Conservation (phyloP, 2,888 invertebrate genomes). For the Hirudinaria manillensis region DNA sequence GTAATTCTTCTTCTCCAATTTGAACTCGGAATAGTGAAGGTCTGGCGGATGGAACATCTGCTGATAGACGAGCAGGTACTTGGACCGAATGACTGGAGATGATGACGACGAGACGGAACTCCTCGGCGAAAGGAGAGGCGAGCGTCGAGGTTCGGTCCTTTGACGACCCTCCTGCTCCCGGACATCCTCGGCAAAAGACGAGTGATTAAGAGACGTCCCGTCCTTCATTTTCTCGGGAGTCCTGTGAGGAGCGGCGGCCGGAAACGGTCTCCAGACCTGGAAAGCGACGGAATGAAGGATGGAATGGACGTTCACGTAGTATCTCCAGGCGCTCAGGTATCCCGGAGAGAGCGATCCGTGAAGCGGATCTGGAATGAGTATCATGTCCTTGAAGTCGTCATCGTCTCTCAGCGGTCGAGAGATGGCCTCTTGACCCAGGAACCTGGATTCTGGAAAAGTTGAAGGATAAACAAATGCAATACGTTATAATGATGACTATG, state of each 20-base stretch:
- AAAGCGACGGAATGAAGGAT: slow-evolving; percentile 36
- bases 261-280: slow-evolving; percentile 35
- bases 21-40: slow-evolving; percentile 37
- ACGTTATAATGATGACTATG: slow-evolving; percentile 3
- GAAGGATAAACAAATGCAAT: not conserved
- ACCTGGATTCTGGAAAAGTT: slow-evolving; percentile 35
- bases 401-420: slow-evolving; percentile 36
- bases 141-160: not conserved
- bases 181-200: no score
- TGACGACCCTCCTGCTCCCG: no score
- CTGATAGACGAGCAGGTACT: slow-evolving; percentile 39
- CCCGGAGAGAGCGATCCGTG: slow-evolving; percentile 35
- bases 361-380: slow-evolving; percentile 38
- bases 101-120: not conserved
- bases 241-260: slow-evolving; percentile 6
- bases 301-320: slow-evolving; percentile 39
- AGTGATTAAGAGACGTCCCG: no score
- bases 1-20: slow-evolving; percentile 25
- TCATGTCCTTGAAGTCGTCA: slow-evolving; percentile 30
- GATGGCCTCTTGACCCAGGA: slow-evolving; percentile 39
- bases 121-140: not conserved
- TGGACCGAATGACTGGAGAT: not conserved
- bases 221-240: no score
- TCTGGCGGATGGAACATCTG: slow-evolving; percentile 37
- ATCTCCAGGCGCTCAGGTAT: slow-evolving; percentile 36